Percentiles rank a stretch among this genome's conserved stretches.
Evolutionary conservation across 2,113 vertebrate genomes (phyloP).

Genomic region (Saguinus imperator): DNA sequence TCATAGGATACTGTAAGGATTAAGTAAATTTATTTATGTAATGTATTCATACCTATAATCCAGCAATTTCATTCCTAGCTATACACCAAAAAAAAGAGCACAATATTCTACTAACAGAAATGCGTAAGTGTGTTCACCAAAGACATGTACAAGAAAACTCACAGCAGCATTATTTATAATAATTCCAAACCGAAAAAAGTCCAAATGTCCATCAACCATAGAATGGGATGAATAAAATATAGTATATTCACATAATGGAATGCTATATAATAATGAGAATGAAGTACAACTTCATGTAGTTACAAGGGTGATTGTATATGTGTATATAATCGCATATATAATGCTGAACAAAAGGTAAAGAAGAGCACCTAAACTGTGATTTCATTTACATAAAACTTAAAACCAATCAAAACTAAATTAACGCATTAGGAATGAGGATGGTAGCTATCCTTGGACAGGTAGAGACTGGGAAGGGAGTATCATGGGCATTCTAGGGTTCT

Average conservation of each 20-base stretch:
- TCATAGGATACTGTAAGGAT: neutral
- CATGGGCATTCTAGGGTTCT: neutral
- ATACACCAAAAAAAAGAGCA: neutral
- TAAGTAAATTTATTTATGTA: neutral
- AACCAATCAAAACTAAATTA: neutral
- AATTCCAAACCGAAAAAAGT: neutral
- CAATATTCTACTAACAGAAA: neutral
- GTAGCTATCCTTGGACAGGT: neutral
- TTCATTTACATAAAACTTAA: neutral
- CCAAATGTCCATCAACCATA: neutral
- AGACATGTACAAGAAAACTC: neutral
- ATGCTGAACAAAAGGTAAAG: neutral
- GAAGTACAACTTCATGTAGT: neutral
- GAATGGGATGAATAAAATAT: neutral
- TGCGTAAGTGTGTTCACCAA: neutral
- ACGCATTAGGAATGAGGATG: neutral
- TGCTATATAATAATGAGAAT: neutral
- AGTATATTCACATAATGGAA: neutral
- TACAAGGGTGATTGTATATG: neutral
- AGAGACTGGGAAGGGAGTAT: neutral
- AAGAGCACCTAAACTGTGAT: neutral
- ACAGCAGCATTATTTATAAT: neutral
- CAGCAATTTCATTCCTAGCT: neutral
- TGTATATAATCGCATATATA: neutral
- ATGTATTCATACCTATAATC: neutral